Conservation (phyloP, 2,888 invertebrate species). For the Entomobrya proxima region DNA sequence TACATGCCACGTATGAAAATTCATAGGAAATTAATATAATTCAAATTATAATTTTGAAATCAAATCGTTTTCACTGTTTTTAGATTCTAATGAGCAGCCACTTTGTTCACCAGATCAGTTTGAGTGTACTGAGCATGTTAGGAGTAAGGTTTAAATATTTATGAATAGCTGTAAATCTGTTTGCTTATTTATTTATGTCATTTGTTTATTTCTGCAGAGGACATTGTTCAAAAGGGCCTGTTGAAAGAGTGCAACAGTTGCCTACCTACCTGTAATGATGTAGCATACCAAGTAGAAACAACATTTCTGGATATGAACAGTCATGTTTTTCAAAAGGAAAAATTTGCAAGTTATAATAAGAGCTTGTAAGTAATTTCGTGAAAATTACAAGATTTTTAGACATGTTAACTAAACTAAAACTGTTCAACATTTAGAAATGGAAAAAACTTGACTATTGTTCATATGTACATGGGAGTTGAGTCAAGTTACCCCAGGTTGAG, state of each 20-base stretch:
- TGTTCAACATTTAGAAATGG: constrained; percentile 57
- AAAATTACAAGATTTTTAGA: neutral
- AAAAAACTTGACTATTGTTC: constrained; percentile 70
- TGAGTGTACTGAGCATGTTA: constrained; percentile 68
- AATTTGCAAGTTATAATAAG: neutral
- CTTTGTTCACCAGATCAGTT: constrained; percentile 71
- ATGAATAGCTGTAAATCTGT: neutral
- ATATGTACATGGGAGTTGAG: constrained; percentile 69
- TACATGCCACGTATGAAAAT: constrained; percentile 72
- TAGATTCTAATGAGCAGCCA: constrained; percentile 62
- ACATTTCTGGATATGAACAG: constrained; percentile 49
- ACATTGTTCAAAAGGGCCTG: constrained; percentile 56
- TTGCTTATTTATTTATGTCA: neutral
- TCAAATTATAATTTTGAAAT: neutral
- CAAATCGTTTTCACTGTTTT: neutral
- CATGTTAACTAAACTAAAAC: neutral
- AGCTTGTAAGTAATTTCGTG: constrained; percentile 41
- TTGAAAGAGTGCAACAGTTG: constrained; percentile 52
- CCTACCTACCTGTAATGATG: constrained; percentile 54
- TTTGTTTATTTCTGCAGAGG: constrained; percentile 15
- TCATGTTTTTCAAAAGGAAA: neutral
- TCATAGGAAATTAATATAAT: neutral
- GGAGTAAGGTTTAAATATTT: constrained; percentile 61
- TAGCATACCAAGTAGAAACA: constrained; percentile 59
- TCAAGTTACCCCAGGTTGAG: constrained; percentile 68